phyloP scores from a whole-genome alignment of 2,888 invertebrate species.

The Acholoe squamosa region DNA sequence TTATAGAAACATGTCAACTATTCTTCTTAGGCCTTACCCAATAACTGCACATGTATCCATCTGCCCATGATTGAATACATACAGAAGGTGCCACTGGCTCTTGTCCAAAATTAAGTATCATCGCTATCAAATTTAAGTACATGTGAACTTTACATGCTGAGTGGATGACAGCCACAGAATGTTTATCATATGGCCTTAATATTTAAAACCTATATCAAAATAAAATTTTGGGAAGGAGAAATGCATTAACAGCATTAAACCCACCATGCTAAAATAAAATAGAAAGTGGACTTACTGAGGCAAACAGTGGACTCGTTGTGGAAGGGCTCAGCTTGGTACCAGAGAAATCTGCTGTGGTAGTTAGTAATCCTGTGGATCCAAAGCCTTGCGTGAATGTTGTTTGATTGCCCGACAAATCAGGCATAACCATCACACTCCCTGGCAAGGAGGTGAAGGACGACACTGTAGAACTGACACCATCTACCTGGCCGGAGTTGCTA shows the following conservation, averaged over 20 bases:
- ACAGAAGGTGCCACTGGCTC: too few relatives aligned
- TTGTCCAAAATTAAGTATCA: too few relatives aligned
- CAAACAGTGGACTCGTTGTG: constrained; percentile 62
- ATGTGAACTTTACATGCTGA: too few relatives aligned
- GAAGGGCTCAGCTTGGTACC: constrained; percentile 59
- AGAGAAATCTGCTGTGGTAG: not conserved
- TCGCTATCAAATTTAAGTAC: too few relatives aligned
- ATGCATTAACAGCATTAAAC: not conserved
- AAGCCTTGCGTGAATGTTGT: constrained; percentile 53
- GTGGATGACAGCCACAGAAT: too few relatives aligned
- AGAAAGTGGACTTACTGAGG: constrained; percentile 58
- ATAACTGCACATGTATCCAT: too few relatives aligned
- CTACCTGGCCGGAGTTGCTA: not conserved
- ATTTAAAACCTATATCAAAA: too few relatives aligned
- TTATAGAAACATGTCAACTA: too few relatives aligned
- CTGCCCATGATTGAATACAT: too few relatives aligned
- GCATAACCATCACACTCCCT: constrained; percentile 37
- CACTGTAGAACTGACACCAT: constrained; percentile 1
- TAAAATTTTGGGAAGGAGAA: not conserved
- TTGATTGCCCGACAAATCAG: constrained; percentile 40
- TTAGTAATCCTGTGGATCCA: constrained; percentile 25
- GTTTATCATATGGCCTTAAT: too few relatives aligned
- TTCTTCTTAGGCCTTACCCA: too few relatives aligned
- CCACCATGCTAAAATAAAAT: not conserved
- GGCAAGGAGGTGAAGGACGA: constrained; percentile 27